Evolutionary conservation across 2,888 invertebrate genomes (phyloP).

Genomic region (Platerodrilus igneus): DNA sequence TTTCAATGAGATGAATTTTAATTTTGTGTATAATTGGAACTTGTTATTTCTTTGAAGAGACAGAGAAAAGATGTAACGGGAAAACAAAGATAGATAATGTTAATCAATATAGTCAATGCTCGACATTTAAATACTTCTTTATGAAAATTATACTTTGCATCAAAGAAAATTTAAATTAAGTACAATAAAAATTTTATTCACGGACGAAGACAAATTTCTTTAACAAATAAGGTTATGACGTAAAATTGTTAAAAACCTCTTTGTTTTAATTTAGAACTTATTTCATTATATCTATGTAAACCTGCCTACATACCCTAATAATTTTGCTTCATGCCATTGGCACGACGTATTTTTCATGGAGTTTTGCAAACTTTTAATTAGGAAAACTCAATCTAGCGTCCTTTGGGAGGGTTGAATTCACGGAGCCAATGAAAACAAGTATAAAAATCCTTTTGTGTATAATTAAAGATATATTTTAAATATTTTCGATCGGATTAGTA

Average conservation of each 20-base stretch:
- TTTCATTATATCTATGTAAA: slow-evolving; percentile 1
- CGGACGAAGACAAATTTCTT: background rate
- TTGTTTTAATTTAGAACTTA: slow-evolving; percentile 2
- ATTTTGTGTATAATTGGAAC: slow-evolving; percentile 48
- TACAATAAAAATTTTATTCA: slow-evolving; percentile 1
- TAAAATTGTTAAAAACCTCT: background rate
- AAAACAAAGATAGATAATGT: slow-evolving; percentile 22
- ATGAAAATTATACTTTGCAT: slow-evolving; percentile 17
- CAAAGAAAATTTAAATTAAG: slow-evolving; percentile 16
- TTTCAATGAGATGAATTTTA: slow-evolving; percentile 50
- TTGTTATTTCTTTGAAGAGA: slow-evolving; percentile 44
- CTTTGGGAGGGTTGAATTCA: slow-evolving; percentile 35
- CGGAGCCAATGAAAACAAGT: slow-evolving; percentile 23
- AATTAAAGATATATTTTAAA: too few relatives aligned
- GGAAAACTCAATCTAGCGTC: slow-evolving; percentile 41
- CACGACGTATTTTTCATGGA: slow-evolving; percentile 30
- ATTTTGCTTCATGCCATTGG: slow-evolving; percentile 8
- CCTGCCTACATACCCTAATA: slow-evolving; percentile 8
- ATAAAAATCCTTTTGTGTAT: slow-evolving; percentile 19
- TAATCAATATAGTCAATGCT: slow-evolving; percentile 21
- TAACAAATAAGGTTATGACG: background rate
- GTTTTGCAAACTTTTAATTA: slow-evolving; percentile 43
- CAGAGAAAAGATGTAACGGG: slow-evolving; percentile 33
- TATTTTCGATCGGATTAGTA: too few relatives aligned
- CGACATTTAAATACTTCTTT: slow-evolving; percentile 21